These are phyloP conservation scores for Drosophila navojoa DNA, from an alignment of 1,140 invertebrate species.

Conservation along the genomic window DNA sequence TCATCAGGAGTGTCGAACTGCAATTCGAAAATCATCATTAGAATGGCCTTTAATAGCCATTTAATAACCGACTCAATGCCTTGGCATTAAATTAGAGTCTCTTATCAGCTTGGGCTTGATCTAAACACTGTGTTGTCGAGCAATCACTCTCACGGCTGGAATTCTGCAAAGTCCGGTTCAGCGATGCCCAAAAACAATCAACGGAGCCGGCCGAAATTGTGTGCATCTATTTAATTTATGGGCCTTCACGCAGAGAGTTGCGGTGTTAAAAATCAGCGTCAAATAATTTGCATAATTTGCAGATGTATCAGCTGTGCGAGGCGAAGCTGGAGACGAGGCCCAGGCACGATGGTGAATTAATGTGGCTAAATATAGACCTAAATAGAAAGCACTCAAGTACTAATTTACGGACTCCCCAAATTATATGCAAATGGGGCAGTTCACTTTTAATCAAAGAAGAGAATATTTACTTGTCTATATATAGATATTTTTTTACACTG, in stretches of 20 bases:
- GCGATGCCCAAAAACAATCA: slow-evolving; percentile 31
- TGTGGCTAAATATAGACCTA: slow-evolving; percentile 4
- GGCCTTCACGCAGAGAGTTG: slow-evolving; percentile 39
- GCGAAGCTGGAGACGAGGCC: slow-evolving; percentile 25
- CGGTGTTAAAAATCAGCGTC: slow-evolving; percentile 57
- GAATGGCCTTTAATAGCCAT: slow-evolving; percentile 14
- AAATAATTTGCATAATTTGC: slow-evolving; percentile 72
- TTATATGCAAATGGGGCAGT: slow-evolving; percentile 69
- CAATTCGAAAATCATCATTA: background rate
- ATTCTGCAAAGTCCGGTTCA: slow-evolving; percentile 64
- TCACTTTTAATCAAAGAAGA: slow-evolving; percentile 27
- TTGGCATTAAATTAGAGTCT: background rate
- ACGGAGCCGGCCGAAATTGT: slow-evolving; percentile 6
- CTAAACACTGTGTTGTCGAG: slow-evolving; percentile 56
- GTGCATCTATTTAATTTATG: slow-evolving; percentile 66
- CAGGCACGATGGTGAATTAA: slow-evolving; percentile 29
- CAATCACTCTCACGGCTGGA: slow-evolving; percentile 64
- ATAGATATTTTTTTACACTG: too few species aligned
- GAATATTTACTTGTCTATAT: too few species aligned
- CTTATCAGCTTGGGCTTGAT: slow-evolving; percentile 53
- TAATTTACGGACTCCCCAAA: slow-evolving; percentile 59
- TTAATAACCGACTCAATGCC: slow-evolving; percentile 24
- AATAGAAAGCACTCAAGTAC: slow-evolving; percentile 45
- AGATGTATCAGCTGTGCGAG: slow-evolving; percentile 65
- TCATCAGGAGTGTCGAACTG: background rate